Percentiles rank a stretch among this genome's conserved stretches.
Conservation (phyloP, 2,888 invertebrate species). For the Caenorhabditis afra region DNA sequence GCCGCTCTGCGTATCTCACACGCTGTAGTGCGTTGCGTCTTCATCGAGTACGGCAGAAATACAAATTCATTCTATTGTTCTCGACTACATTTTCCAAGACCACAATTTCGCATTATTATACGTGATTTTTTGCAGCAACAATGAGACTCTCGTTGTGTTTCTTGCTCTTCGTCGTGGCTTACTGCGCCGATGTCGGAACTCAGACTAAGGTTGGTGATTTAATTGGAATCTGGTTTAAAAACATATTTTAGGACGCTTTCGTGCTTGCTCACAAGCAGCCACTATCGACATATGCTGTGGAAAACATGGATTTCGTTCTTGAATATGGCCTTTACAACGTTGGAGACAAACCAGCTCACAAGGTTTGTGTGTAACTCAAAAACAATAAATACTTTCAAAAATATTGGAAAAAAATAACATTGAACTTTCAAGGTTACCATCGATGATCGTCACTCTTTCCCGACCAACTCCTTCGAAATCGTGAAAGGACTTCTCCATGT, state of each 20-base stretch:
- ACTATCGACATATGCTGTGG: slow-evolving; percentile 95
- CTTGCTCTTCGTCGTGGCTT: slow-evolving; percentile 26
- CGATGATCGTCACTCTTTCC: slow-evolving; percentile 90
- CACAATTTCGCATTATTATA: slow-evolving; percentile 5
- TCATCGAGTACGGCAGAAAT: not conserved
- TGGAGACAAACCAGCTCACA: too few relatives aligned
- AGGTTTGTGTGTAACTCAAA: too few relatives aligned
- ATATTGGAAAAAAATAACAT: not conserved
- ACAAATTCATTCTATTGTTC: too few relatives aligned
- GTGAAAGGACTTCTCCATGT: slow-evolving; percentile 82
- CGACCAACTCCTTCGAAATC: slow-evolving; percentile 91
- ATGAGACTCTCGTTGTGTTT: slow-evolving; percentile 27
- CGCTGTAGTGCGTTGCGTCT: slow-evolving; percentile 34
- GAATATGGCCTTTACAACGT: slow-evolving; percentile 86
- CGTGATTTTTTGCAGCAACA: not conserved
- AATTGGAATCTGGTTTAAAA: not conserved
- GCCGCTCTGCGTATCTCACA: slow-evolving; percentile 41
- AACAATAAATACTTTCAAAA: too few relatives aligned
- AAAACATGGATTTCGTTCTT: slow-evolving; percentile 94
- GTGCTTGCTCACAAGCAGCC: slow-evolving; percentile 94
- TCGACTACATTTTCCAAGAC: too few relatives aligned
- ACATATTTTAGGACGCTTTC: slow-evolving; percentile 84
- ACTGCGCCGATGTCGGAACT: slow-evolving; percentile 37
- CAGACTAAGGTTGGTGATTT: slow-evolving; percentile 31
- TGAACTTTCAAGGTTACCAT: slow-evolving; percentile 87